phyloP scores from a whole-genome alignment of 2,888 invertebrate species.

The Drepana falcataria region DNA sequence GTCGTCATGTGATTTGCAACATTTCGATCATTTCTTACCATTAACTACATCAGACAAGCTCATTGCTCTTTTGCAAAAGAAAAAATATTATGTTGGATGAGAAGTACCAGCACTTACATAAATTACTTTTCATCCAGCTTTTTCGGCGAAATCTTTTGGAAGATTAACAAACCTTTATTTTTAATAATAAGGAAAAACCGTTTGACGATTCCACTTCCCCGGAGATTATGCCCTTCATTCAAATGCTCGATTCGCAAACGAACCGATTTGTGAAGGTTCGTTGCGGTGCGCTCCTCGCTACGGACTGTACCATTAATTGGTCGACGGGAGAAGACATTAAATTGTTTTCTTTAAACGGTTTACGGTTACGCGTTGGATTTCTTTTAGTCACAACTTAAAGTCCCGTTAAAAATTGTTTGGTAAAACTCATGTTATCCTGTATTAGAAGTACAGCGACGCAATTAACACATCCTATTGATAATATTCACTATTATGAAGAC shows the following conservation, averaged over 20 bases:
- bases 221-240: slow-evolving; percentile 6
- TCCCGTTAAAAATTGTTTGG: slow-evolving; percentile 28
- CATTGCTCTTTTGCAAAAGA: no score
- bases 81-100: background rate
- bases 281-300: slow-evolving; percentile 16
- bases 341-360: slow-evolving; percentile 48
- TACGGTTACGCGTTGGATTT: slow-evolving; percentile 37
- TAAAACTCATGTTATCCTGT: background rate
- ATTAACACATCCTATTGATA: no score
- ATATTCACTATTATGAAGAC: no score
- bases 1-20: no score
- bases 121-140: background rate
- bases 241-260: slow-evolving; percentile 10
- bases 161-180: slow-evolving; percentile 3
- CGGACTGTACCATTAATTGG: slow-evolving; percentile 35
- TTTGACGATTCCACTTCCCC: slow-evolving; percentile 7
- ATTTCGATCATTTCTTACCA: no score
- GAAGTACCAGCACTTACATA: background rate
- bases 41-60: no score
- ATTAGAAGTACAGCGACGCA: no score
- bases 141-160: slow-evolving; percentile 1
- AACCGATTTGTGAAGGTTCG: slow-evolving; percentile 13
- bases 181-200: slow-evolving; percentile 5
- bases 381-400: slow-evolving; percentile 42
- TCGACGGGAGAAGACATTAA: slow-evolving; percentile 37